Evolutionary conservation across 2,888 invertebrate species (phyloP), one percentile per base, ranked within the genome.

Genomic region (Willowsia nigromaculata): DNA sequence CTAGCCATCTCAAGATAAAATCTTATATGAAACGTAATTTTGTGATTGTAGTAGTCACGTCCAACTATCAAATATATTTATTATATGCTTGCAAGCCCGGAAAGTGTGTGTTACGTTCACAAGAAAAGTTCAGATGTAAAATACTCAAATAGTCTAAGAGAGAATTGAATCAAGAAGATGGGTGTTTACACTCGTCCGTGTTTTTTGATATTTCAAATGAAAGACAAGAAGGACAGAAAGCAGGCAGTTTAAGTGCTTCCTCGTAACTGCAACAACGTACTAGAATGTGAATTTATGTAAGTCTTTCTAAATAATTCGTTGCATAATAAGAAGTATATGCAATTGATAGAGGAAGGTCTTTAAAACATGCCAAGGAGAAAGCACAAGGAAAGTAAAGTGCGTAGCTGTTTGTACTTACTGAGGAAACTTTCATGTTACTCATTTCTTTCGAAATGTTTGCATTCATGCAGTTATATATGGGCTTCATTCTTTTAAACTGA

Each of bases 381-480:
- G 37, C 40, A 83, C 71, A 15, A 37, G 27, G 53, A 53, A 71
- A 62, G 59, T 15, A 13, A 68, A 68, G 18, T 68, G 40, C 25
- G 18, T n/a, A 50, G 65, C 68, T 68, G 50, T 30, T 68, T 84
- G 71, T 27, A 50, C 59, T 18, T 56, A 18, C 71, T 71, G 47
- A 25, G 25, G 18, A 83, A 47, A 47, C 56, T 59, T 80, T 37
- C 53, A 78, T 78, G 53, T 65, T 65, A 43, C 65, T 40, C 47
- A 47, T 68, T 59, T 43, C 30, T 59, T 85, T 43, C 13, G 74
- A 30, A 74, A 53, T 85, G 53, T 83, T 82, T 68, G 68, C 68
- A 83, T 83, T 85, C 43, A 59, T 22, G 62, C 40, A 56, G 62
- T 85, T 74, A 85, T 71, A 84, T 84, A 84, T 71, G 84, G 40